Conservation (phyloP, 2,113 vertebrate species). For the Trachemys scripta region DNA sequence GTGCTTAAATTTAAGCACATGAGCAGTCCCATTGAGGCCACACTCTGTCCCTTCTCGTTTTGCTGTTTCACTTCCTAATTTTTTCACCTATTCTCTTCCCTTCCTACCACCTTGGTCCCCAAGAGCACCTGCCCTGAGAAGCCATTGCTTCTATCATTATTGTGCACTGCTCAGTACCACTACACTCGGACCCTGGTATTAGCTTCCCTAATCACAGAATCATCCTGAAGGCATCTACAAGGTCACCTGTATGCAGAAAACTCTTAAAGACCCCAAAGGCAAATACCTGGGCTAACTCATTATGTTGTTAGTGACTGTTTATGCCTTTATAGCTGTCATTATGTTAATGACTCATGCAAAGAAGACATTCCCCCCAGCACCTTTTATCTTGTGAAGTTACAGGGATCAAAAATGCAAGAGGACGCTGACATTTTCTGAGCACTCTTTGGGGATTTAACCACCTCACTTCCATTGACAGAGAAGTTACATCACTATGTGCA, state of each 20-base stretch:
- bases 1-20: background rate
- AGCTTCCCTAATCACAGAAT: background rate
- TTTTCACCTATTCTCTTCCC: background rate
- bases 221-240: background rate
- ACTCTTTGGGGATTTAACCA: slow-evolving; percentile 2
- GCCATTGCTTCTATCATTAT: background rate
- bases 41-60: background rate
- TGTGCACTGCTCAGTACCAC: no score
- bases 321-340: background rate
- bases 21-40: background rate
- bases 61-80: background rate
- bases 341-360: slow-evolving; percentile 23
- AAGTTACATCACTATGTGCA: background rate
- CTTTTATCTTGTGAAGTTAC: slow-evolving; percentile 19
- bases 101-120: background rate
- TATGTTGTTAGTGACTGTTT: background rate
- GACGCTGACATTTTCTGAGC: background rate
- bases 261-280: background rate
- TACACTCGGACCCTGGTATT: background rate
- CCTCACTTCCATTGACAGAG: background rate
- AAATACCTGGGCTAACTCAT: background rate
- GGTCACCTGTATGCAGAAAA: background rate
- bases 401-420: background rate
- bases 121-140: background rate
- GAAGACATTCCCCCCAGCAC: background rate